Evolutionary conservation across 2,113 vertebrate species (phyloP).

Genomic region (Myanophis thanlyinensis): DNA sequence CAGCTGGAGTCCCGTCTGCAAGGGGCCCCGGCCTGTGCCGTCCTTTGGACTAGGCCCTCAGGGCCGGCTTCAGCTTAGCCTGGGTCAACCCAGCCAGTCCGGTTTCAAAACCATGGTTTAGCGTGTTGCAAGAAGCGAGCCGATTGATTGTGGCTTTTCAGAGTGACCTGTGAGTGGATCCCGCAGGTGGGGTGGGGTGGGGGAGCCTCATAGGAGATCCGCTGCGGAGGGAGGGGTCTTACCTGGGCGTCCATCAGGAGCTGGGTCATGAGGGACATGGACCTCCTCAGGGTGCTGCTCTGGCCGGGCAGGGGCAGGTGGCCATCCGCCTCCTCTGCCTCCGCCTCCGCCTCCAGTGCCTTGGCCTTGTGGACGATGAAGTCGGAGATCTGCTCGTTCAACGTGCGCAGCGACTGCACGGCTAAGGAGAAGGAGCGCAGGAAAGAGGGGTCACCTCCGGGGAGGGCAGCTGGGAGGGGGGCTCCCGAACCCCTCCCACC

Average conservation of each 20-base stretch:
- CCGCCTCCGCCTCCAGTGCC: conserved; percentile 75
- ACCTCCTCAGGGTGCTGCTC: conserved; percentile 83
- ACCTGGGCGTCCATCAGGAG: conserved; percentile 92
- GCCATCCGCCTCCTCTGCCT: conserved; percentile 68
- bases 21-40: neutral
- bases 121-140: neutral
- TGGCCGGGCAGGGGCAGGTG: conserved; percentile 70
- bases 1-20: neutral
- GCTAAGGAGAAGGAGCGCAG: conserved; percentile 66
- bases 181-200: rapidly evolving
- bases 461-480: neutral
- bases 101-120: neutral
- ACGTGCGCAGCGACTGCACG: conserved; percentile 85
- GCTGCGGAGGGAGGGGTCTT: conserved; percentile 5
- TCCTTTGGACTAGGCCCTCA: no score
- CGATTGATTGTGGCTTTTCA: neutral
- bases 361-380: conserved; percentile 85
- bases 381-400: conserved; percentile 91
- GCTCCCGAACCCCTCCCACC: neutral
- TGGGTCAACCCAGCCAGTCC: neutral
- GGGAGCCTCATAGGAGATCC: neutral
- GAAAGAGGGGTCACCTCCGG: neutral
- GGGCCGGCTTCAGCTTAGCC: neutral
- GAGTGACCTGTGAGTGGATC: neutral
- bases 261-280: conserved; percentile 89